These are phyloP conservation scores for Leucopsar rothschildi DNA, from an alignment of 2,113 vertebrate species.

Conservation along the genomic window DNA sequence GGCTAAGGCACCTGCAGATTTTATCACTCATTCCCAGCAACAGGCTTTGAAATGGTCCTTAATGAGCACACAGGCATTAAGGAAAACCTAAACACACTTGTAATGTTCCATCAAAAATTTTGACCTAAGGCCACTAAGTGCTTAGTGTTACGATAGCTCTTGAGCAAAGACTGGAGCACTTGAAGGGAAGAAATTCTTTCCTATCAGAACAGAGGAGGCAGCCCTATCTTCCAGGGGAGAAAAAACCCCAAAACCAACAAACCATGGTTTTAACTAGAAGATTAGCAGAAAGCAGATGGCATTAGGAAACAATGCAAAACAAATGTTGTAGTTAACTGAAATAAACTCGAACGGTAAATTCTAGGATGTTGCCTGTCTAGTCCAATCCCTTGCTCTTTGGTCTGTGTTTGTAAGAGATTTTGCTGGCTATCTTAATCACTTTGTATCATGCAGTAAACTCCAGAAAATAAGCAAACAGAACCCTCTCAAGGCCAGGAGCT, in stretches of 20 bases:
- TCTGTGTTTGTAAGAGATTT: background rate
- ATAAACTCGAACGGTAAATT: background rate
- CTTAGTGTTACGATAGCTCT: background rate
- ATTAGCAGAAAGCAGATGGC: background rate
- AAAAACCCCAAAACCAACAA: background rate
- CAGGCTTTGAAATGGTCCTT: background rate
- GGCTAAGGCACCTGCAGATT: background rate
- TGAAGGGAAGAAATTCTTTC: background rate
- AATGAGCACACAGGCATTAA: background rate
- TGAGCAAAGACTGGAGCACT: background rate
- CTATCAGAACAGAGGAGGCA: background rate
- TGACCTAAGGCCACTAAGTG: background rate
- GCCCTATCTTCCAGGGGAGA: background rate
- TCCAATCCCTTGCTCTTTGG: background rate
- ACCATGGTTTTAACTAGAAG: background rate
- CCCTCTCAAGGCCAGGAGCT: background rate
- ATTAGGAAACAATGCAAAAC: background rate
- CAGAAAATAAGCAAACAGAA: background rate
- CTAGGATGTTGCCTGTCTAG: background rate
- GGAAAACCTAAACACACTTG: background rate
- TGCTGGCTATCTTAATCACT: constrained; percentile 4
- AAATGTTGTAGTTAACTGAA: background rate
- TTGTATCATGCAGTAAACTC: background rate
- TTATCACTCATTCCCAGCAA: background rate
- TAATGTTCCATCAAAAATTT: background rate